Percentiles rank a stretch among this genome's conserved stretches.
Evolutionary conservation across 2,888 invertebrate genomes (phyloP).

Genomic region (Diarsia brunnea): DNA sequence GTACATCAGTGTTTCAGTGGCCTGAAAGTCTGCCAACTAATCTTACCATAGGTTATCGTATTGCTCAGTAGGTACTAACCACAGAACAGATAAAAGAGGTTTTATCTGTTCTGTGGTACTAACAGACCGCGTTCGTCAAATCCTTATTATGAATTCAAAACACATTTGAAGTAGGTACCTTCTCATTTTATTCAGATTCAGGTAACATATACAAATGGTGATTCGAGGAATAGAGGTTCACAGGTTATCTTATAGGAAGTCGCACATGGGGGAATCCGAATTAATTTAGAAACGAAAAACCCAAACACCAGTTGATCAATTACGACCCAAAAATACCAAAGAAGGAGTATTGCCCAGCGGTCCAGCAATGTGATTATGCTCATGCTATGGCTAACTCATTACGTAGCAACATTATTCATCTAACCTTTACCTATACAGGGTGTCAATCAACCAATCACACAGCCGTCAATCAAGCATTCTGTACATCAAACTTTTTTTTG

Average conservation of each 20-base stretch:
- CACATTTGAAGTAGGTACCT: neutral
- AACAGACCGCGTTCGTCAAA: too few relatives aligned
- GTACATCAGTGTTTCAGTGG: too few relatives aligned
- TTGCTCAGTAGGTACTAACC: too few relatives aligned
- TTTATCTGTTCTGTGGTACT: too few relatives aligned
- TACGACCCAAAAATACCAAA: neutral
- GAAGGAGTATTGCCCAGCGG: neutral
- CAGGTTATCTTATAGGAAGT: neutral
- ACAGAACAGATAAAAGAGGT: too few relatives aligned
- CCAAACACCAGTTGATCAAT: too few relatives aligned
- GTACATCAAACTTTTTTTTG: too few relatives aligned
- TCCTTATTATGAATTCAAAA: conserved; percentile 8
- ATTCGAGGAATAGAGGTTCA: neutral
- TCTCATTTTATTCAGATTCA: neutral
- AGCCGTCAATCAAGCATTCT: too few relatives aligned
- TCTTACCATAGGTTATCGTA: too few relatives aligned
- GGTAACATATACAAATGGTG: neutral
- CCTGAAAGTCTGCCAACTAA: too few relatives aligned
- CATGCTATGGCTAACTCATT: neutral
- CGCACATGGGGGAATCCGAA: neutral
- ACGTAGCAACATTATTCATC: neutral
- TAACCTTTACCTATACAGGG: too few relatives aligned
- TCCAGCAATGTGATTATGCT: neutral
- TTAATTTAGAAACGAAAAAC: neutral
- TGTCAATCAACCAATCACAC: too few relatives aligned